phyloP scores from a whole-genome alignment of 2,888 invertebrate species.

The Spialia ferax region DNA sequence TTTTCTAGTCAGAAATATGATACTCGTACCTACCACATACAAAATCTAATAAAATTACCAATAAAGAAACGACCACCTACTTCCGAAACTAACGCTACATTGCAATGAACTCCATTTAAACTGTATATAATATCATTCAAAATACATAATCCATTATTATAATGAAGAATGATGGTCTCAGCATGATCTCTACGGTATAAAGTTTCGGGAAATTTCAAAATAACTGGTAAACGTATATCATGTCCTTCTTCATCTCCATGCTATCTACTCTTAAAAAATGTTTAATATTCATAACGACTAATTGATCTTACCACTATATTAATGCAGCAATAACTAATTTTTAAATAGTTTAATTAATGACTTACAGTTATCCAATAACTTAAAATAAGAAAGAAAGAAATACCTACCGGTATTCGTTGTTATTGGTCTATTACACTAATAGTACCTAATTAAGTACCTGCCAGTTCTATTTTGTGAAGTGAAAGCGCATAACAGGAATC shows the following conservation, averaged over 20 bases:
- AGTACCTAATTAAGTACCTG: no score
- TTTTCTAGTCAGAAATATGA: no score
- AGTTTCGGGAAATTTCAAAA: no score
- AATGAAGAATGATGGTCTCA: no score
- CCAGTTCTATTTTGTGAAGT: not conserved
- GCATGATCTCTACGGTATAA: no score
- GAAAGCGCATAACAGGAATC: constrained; percentile 1
- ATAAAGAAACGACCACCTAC: not conserved
- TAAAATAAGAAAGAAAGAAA: not conserved
- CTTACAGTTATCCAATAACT: constrained; percentile 3
- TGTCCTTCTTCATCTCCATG: no score
- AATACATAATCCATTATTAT: no score
- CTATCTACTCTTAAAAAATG: not conserved
- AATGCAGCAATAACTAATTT: not conserved
- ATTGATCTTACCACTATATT: constrained; percentile 10
- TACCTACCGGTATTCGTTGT: not conserved
- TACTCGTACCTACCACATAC: no score
- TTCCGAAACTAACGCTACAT: not conserved
- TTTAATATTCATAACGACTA: not conserved
- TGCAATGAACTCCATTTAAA: no score
- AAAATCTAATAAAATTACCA: no score
- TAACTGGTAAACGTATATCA: no score
- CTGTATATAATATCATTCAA: no score
- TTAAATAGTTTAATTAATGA: constrained; percentile 11
- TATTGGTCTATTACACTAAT: not conserved